Evolutionary conservation across 2,888 invertebrate genomes (phyloP), one percentile per base, ranked within the genome.

Genomic region (Tillus elongatus): DNA sequence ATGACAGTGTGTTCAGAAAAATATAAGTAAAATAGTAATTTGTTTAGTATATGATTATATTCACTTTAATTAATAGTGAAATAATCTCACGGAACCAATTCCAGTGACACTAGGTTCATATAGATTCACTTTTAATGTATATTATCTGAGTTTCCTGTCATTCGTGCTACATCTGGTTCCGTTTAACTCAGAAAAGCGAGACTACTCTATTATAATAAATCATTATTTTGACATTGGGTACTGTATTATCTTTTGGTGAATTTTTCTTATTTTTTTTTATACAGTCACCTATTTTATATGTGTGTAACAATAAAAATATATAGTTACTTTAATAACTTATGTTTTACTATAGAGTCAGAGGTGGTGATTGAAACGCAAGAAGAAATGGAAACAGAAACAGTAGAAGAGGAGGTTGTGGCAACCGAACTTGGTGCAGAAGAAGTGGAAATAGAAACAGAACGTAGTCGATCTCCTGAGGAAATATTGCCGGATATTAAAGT

Each of bases 401-500:
- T 58, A 35, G 60, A 57, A 32, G 60, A 60, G 40, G 60, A 60
- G 40, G 47, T 60, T 3, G 48, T 54, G 19, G 52, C 58, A 37
- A 53, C 58, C 10, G 61, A 61, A 42, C 43, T 61, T 19, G 57
- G 55, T 12, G 51, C 56, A 4, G 57, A 63, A 24, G 61, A 62
- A 43, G 46, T 60, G 9, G 61, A 62, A 45, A 58, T 60, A 35
- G 60, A 61, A 46, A 54, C 57, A 10, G 62, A 64, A 41, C 48
- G 46, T 27, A 37, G 39, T 13, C 51, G 48, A 19, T 50, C 54
- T 9, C 52, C 57, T 1, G 58, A 60, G 37, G 60, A 60, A 48
- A 53, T 58, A 13, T 30, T 56, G 14, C 55, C 54, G 3, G 58
- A 58, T 37, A 42, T 51, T 9, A 58, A 54, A 43, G 50, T 45